Evolutionary conservation across 2,888 invertebrate species (phyloP).

Genomic region (Hybos culiciformis): DNA sequence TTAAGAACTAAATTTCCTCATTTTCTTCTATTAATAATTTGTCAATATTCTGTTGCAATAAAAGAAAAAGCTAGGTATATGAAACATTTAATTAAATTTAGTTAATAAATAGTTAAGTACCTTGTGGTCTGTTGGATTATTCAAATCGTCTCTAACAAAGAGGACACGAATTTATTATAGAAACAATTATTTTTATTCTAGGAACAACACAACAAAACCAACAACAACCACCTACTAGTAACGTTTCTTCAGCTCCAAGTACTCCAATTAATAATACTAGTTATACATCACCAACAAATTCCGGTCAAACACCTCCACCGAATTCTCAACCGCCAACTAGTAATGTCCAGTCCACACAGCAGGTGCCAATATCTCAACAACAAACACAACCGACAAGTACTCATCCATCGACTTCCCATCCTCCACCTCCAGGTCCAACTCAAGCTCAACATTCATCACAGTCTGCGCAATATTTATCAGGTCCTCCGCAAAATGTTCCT

Average conservation of each 20-base stretch:
- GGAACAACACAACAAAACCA: constrained; percentile 24
- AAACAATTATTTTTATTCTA: too few species aligned
- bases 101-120: too few species aligned
- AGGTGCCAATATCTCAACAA: constrained; percentile 20
- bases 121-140: too few species aligned
- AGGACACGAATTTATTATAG: too few species aligned
- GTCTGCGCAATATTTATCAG: constrained; percentile 5
- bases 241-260: constrained; percentile 19
- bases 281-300: constrained; percentile 40
- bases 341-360: constrained; percentile 17
- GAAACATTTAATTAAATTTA: too few species aligned
- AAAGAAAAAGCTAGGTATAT: too few species aligned
- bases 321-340: constrained; percentile 9
- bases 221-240: constrained; percentile 26
- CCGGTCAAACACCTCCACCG: constrained; percentile 29
- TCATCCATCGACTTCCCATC: constrained; percentile 14
- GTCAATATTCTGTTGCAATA: too few species aligned
- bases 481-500: constrained; percentile 25
- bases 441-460: constrained; percentile 4
- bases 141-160: too few species aligned
- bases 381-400: constrained; percentile 21
- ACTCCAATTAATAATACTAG: constrained; percentile 25
- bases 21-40: too few species aligned
- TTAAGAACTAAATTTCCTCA: too few species aligned
- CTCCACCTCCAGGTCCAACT: not conserved